A percentile compares a stretch with the other conserved stretches of the same genome.
These are phyloP conservation scores for Pipistrellus pipistrellus DNA, from an alignment of 2,797 vertebrate species.

Conservation along the genomic window DNA sequence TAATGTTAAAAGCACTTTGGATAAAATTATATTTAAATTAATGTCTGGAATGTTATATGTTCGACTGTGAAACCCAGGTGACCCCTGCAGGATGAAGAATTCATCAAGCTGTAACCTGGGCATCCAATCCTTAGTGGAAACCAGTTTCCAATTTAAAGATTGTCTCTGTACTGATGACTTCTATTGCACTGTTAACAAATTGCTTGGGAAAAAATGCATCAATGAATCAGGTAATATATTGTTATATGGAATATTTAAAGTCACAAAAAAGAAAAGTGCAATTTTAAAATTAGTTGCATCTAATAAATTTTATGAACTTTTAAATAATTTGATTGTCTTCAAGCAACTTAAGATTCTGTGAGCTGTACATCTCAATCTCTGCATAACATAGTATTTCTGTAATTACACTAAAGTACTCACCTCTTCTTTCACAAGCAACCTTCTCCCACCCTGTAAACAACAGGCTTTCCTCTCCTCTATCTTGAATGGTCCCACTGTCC, in stretches of 20 bases:
- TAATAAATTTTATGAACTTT: conserved; percentile 17
- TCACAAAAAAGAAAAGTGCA: background rate
- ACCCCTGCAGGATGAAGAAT: conserved; percentile 90
- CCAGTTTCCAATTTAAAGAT: conserved; percentile 88
- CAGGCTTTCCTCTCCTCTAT: background rate
- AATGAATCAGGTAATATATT: conserved; percentile 85
- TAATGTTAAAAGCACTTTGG: background rate
- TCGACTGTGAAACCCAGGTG: conserved; percentile 87
- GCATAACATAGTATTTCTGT: background rate
- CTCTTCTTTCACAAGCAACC: background rate
- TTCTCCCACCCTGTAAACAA: background rate
- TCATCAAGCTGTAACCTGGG: conserved; percentile 90
- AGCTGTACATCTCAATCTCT: background rate
- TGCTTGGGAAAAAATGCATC: conserved; percentile 88
- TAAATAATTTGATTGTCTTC: background rate
- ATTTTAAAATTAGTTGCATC: background rate
- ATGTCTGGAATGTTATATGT: conserved; percentile 67
- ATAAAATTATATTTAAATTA: conserved; percentile 48
- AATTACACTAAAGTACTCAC: background rate
- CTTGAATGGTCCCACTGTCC: background rate
- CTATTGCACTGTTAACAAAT: conserved; percentile 88
- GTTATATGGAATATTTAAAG: background rate
- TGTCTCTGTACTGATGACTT: conserved; percentile 90
- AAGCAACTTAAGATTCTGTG: background rate
- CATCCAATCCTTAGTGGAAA: conserved; percentile 88